phyloP scores from a whole-genome alignment of 2,797 vertebrate species.

The Coccyzus lansbergi region DNA sequence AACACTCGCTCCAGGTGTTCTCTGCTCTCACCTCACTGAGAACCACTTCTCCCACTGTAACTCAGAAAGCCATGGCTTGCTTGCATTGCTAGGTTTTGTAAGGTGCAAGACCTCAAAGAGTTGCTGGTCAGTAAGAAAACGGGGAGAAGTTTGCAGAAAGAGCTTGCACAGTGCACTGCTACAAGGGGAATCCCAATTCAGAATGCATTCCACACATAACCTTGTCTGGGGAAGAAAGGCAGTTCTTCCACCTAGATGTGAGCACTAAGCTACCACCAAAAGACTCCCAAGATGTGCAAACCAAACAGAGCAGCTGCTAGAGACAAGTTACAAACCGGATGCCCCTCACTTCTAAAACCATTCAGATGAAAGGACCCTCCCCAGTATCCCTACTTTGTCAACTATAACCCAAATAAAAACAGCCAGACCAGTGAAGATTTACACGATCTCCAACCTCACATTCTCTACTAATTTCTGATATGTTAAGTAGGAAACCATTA shows the following conservation, averaged over 20 bases:
- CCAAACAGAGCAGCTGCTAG: background rate
- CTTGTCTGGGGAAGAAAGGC: background rate
- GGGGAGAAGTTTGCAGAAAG: background rate
- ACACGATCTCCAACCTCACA: background rate
- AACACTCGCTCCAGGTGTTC: background rate
- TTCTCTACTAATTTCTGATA: background rate
- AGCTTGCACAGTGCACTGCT: background rate
- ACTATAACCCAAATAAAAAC: background rate
- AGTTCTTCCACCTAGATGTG: background rate
- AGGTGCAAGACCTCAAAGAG: accelerated
- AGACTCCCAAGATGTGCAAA: background rate
- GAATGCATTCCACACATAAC: background rate
- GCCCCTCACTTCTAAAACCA: background rate
- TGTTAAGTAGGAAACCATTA: background rate
- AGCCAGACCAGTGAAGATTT: background rate
- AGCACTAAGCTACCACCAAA: background rate
- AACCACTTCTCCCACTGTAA: background rate
- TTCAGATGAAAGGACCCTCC: background rate
- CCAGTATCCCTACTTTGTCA: background rate
- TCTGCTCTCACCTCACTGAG: background rate
- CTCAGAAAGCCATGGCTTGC: background rate
- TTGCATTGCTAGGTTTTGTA: background rate
- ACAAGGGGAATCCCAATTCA: background rate
- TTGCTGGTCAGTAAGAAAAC: background rate
- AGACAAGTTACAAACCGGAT: background rate